Percentiles rank a stretch among this genome's conserved stretches.
Conservation (phyloP, 2,797 vertebrate genomes). For the Antennarius maculatus region DNA sequence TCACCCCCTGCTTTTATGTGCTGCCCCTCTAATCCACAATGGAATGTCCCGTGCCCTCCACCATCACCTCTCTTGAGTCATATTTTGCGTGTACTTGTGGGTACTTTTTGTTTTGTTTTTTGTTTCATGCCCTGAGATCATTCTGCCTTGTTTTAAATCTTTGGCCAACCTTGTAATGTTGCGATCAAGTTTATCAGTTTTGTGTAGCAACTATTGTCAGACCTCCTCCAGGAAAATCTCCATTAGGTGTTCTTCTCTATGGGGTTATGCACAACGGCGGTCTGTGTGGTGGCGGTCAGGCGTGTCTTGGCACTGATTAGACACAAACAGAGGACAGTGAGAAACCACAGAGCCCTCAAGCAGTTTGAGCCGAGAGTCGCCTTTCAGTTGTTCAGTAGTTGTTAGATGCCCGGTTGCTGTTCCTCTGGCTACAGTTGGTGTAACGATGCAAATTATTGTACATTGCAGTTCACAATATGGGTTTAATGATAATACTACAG, state of each 20-base stretch:
- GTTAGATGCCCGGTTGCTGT: slow-evolving; percentile 12
- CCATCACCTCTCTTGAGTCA: slow-evolving; percentile 52
- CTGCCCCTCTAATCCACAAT: slow-evolving; percentile 75
- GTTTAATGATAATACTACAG: neutral
- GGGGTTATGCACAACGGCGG: slow-evolving; percentile 64
- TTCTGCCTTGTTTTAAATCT: slow-evolving; percentile 14
- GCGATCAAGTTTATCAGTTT: slow-evolving; percentile 42
- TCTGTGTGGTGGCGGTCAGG: slow-evolving; percentile 69
- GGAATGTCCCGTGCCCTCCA: slow-evolving; percentile 76
- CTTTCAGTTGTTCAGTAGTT: slow-evolving; percentile 15
- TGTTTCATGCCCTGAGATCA: slow-evolving; percentile 35
- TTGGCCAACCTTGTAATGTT: slow-evolving; percentile 14
- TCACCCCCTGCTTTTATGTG: slow-evolving; percentile 67
- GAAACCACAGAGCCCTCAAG: slow-evolving; percentile 65
- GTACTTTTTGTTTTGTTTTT: neutral
- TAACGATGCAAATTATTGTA: slow-evolving; percentile 4
- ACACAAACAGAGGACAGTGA: slow-evolving; percentile 73
- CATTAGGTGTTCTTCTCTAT: slow-evolving; percentile 57
- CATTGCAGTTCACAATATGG: neutral
- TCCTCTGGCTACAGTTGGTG: neutral
- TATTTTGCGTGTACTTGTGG: slow-evolving; percentile 28
- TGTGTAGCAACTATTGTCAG: slow-evolving; percentile 45
- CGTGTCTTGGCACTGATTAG: slow-evolving; percentile 68
- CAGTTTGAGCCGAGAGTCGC: slow-evolving; percentile 32
- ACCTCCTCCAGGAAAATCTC: slow-evolving; percentile 49